Base-by-base conservation (phyloP, 2,888 invertebrate species). In the Odontothrips loti region DNA sequence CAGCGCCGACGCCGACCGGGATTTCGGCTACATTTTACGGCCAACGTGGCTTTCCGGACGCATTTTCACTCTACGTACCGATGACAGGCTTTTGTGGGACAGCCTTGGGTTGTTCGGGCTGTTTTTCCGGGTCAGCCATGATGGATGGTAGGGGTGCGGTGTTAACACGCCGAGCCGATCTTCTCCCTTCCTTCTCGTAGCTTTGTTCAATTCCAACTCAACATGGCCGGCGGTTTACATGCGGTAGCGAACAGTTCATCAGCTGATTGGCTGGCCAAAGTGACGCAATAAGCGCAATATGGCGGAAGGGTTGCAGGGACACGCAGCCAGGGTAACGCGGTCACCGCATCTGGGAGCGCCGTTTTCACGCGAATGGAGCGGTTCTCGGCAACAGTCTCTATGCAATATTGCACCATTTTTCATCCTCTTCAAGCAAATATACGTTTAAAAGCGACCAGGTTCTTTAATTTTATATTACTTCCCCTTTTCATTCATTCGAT, bases 51-150 rank as follows among this genome's bases (percentile, higher is more conserved):
- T 27, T 4, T 27, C 6, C 10, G 15, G 43, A 47, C 75, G 27
- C 80, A 34, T 75, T 75, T 75, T 75, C 80, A 80, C 80, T 80
- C 23, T 85, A 89, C 92, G 92, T 89, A 95, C 95, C 95, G 90
- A 95, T 94, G 90, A 95, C 91, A 91, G 94, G 94, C 91, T 96
- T 96, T 90, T 93, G 93, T 89, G 92, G 92, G 88, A 90, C 91
- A 90, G 91, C 91, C 90, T 91, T 92, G 89, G 91, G 89, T 88
- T 91, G 90, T 90, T 92, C 91, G 88, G 93, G 92, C 91, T 92
- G 92, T 90, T 93, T 93, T 90, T 95, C 96, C 92, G 96, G 93
- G 94, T 97, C 96, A 94, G 96, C 96, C 96, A 97, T 96, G 93
- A 92, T 93, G 93, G 92, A 86, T 87, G 87, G 86, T 86, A 86